Conservation (phyloP, 2,113 vertebrate genomes). For the Leptobrachium ailaonicum region DNA sequence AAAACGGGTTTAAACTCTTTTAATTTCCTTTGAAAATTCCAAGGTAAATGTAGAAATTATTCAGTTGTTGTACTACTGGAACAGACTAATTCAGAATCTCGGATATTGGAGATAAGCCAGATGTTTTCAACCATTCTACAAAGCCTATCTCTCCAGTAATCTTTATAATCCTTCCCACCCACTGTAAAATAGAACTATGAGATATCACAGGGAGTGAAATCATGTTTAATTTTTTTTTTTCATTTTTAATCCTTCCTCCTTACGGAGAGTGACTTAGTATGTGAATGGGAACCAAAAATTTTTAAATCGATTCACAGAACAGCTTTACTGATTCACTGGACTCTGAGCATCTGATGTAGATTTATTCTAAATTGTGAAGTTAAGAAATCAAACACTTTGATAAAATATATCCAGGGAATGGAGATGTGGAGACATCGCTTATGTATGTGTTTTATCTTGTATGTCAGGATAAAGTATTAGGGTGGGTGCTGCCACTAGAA, state of each 20-base stretch:
- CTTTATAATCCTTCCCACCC: conserved; percentile 8
- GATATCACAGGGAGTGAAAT: conserved; percentile 6
- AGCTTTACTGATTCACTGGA: no score
- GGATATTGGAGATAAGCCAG: conserved; percentile 9
- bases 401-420: no score
- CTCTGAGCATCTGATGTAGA: no score
- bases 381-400: no score
- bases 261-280: background rate
- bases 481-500: no score
- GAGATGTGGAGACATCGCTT: no score
- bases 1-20: background rate
- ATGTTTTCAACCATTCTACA: conserved; percentile 13
- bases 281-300: background rate
- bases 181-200: conserved; percentile 3
- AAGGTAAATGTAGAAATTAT: conserved; percentile 27
- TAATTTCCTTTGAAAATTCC: background rate
- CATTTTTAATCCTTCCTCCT: conserved; percentile 9
- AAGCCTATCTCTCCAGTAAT: conserved; percentile 16
- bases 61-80: background rate
- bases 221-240: background rate
- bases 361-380: no score
- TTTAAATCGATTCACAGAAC: no score
- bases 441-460: no score
- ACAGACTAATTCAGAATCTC: conserved; percentile 14
- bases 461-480: no score